Base-by-base conservation (phyloP, 2,113 vertebrate species). In the Siphamia tubifer region DNA sequence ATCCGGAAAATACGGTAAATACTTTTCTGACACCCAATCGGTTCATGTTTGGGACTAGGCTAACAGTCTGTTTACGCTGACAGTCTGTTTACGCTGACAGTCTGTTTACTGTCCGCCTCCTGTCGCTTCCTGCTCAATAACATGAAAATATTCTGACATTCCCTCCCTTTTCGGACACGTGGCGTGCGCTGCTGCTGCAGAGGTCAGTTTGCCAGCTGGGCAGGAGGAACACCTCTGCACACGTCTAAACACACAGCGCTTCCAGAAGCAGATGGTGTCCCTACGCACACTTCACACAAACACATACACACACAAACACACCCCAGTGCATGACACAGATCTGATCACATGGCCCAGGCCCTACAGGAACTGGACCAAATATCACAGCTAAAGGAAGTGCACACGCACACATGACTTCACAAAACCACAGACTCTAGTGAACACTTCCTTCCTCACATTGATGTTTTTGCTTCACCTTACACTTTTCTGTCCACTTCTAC, bases 181-280 rank as follows among this genome's bases (percentile, higher is more conserved):
- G 36, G 2, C 17, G 16, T 55, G 39, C 56, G 20, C 38, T 54
- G 42, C 54, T 68, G 45, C 53, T 66, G 34, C 32, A 72, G 53
- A 64, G 67, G 65, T 71, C 63, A 63, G 35, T 53, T 60, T 65
- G 52, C 55, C 68, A 87, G 77, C 71, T 79, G 57, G 70, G 57
- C 62, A 31, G 56, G 10, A n/a, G 66, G 55, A 65, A 55, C 74
- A 83, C 78, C 76, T 82, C 84, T 80, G 68, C 67, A 83, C 79
- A 76, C 6, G 44, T 65, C 61, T 77, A 70, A 74, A 71, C 45
- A 83, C 79, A 81, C 71, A 73, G 23, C 47, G 40, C 44, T 27
- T 40, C 39, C 42, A 58, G 45, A 83, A 67, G 69, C 83, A 82
- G 65, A 82, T 74, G 66, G 77, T 68, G 43, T 53, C 47, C 40